These are phyloP conservation scores for Cherax quadricarinatus DNA, from an alignment of 1,140 invertebrate species.

Conservation along the genomic window DNA sequence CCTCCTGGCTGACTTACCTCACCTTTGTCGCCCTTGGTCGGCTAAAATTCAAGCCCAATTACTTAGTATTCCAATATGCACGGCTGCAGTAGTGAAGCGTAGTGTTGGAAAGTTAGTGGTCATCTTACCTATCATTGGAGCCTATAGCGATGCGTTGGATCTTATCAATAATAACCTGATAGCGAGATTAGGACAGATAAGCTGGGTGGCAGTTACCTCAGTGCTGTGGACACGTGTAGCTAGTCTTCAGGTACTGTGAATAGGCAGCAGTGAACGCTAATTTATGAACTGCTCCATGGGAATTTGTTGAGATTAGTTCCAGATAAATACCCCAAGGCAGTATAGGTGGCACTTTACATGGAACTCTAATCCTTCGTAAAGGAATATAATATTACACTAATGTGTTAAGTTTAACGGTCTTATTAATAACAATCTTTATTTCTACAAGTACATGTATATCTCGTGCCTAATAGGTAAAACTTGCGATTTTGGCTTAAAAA, in stretches of 20 bases:
- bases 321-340: slow-evolving; percentile 17
- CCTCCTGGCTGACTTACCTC: background rate
- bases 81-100: background rate
- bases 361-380: background rate
- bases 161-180: slow-evolving; percentile 47
- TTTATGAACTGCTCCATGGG: background rate
- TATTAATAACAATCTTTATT: too few species aligned
- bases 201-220: background rate
- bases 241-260: background rate
- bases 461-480: too few species aligned
- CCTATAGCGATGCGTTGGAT: slow-evolving; percentile 43
- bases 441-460: too few species aligned
- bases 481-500: too few species aligned
- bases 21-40: background rate
- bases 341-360: background rate
- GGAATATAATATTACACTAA: background rate
- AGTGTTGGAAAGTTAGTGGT: background rate
- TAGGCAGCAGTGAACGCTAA: background rate
- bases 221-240: background rate
- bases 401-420: too few species aligned
- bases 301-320: background rate
- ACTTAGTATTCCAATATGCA: background rate
- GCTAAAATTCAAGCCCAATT: too few species aligned
- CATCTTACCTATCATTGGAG: slow-evolving; percentile 40
- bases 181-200: slow-evolving; percentile 35